Conservation (phyloP, 2,113 vertebrate genomes). For the Myotis yumanensis region DNA sequence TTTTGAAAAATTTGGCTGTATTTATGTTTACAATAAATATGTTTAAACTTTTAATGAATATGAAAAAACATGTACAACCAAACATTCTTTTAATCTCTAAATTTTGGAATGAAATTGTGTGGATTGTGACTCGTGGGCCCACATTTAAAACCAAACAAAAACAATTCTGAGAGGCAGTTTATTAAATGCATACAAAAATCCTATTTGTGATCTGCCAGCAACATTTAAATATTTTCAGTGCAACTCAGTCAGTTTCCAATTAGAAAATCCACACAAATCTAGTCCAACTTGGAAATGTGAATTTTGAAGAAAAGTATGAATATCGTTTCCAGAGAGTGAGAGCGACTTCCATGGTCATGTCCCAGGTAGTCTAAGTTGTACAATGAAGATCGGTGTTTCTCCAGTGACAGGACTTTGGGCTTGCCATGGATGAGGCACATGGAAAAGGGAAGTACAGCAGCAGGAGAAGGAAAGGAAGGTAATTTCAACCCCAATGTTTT, state of each 20-base stretch:
- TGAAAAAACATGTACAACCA: background rate
- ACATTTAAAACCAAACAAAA: background rate
- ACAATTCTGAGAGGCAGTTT: background rate
- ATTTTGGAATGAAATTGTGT: background rate
- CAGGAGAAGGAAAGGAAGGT: background rate
- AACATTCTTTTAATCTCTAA: conserved; percentile 4
- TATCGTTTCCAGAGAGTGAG: background rate
- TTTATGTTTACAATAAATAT: background rate
- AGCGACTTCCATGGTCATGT: no score
- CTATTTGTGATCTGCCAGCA: background rate
- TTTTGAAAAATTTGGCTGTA: background rate
- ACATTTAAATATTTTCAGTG: background rate
- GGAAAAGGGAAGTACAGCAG: background rate
- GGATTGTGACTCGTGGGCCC: background rate
- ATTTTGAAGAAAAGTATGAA: background rate
- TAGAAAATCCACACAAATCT: background rate
- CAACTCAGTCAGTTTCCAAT: background rate
- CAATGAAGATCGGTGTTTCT: no score
- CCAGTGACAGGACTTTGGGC: background rate
- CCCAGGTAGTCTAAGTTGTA: background rate
- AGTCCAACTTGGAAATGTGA: background rate
- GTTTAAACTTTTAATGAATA: background rate
- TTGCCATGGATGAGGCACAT: background rate
- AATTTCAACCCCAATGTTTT: background rate
- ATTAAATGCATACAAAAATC: background rate